Base-by-base conservation (phyloP, 2,888 invertebrate species). In the Aphidoletes aphidimyza region DNA sequence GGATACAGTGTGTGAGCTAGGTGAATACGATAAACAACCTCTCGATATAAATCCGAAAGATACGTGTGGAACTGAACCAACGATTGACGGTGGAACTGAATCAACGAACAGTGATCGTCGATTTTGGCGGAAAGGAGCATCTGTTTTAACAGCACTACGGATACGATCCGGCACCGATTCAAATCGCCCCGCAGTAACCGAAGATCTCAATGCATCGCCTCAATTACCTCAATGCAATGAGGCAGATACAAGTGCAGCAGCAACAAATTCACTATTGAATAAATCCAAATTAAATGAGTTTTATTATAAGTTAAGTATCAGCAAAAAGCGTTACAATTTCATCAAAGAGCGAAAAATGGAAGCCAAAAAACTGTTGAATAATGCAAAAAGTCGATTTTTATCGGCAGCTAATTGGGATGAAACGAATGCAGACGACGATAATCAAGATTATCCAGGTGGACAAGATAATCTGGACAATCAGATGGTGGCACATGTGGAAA, bases 231-330 rank as follows among this genome's bases (percentile, higher is more conserved):
- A 85, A 78, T 14, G 39, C 83, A 3, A 83, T 26, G 42, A 83
- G 1, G 22, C 78, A 42, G 39, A 37, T n/a, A 26, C 69, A 45
- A 45, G 26, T n/a, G 1, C 30, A 42, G 39, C 22, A 81, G 9
- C 81, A 81, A 81, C 19, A 37, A n/a, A 69, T 34, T n/a, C 85
- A 49, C 45, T 84, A 42, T 45, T 86, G 34, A 85, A 85, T 14
- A 85, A 85, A 84, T 49, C 78, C 0, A 86, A 86, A 85, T 85
- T 86, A 54, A 86, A 86, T 85, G 86, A 86, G 83, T 86, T 86
- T 84, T 86, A 86, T 84, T 86, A 86, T 84, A 86, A 85, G 49
- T 84, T 86, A 59, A 84, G 83, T 59, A 84, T 86, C 34, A 86
- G 85, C 85, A 86, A 85, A 85, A 78, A 69, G 8, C 47, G 47